phyloP scores from a whole-genome alignment of 2,113 vertebrate genomes.

The Phasianus colchicus region DNA sequence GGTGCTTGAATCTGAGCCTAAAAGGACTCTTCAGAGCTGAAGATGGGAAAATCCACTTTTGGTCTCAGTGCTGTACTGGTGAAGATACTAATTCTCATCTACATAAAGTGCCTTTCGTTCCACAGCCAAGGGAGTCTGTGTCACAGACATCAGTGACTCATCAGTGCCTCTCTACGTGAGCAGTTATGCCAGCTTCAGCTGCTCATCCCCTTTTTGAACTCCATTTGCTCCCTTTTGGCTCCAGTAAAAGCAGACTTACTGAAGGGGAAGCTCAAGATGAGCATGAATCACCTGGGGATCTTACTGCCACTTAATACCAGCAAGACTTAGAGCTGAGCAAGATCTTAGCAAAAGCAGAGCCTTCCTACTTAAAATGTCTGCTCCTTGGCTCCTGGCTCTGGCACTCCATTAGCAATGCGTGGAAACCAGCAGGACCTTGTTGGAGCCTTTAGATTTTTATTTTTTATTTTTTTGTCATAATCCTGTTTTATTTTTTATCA shows the following conservation, averaged over 20 bases:
- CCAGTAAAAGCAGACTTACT: background rate
- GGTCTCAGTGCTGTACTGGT: background rate
- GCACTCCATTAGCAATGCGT: background rate
- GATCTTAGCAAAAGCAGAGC: background rate
- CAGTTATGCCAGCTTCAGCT: background rate
- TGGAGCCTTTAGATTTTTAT: background rate
- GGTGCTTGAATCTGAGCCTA: background rate
- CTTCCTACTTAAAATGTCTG: background rate
- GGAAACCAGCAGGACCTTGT: background rate
- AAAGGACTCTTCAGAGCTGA: background rate
- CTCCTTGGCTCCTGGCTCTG: background rate
- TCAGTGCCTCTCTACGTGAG: accelerated
- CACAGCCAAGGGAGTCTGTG: background rate
- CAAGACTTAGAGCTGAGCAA: background rate
- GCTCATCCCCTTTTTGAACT: background rate
- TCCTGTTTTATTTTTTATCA: background rate
- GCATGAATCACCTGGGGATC: background rate
- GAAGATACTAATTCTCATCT: background rate
- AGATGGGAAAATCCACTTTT: background rate
- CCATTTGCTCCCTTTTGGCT: background rate
- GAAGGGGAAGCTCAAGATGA: background rate
- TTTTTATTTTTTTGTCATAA: background rate
- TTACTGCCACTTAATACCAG: background rate
- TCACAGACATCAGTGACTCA: background rate
- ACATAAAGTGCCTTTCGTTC: background rate